Base-by-base conservation (phyloP, 1,140 invertebrate species). In the Euura lappo region DNA sequence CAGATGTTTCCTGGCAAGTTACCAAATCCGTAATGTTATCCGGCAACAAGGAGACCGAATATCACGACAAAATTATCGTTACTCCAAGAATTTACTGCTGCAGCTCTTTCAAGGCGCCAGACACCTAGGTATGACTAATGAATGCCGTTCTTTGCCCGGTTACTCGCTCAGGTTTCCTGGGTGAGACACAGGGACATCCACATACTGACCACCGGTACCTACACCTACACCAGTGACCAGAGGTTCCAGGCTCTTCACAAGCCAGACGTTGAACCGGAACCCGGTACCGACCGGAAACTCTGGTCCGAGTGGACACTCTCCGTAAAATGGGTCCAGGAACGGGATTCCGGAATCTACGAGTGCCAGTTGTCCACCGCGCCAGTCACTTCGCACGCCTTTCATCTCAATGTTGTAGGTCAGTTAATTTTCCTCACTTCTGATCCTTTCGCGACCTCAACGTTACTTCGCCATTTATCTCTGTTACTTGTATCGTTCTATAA, bases 221-320 rank as follows among this genome's bases (percentile, higher is more conserved):
- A 94, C 87, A 95, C 94, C 45, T 95, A 95, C 86, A 95, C 94
- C 28, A 93, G 92, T 77, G 94, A 95, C 88, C 93, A 94, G 88
- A 88, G 94, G 70, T 95, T 95, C 88, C 92, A 94, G 88, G 93
- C 93, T n/a, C 91, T 93, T 78, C 93, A 95, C 86, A 90, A 93
- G 79, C 89, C 92, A 74, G 91, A 93, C 79, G 51, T n/a, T 8
- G 13, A 8, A 8, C 8, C 8, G 3, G 10, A 8, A 8, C 8
- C 8, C 3, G 51, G 51, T 11, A 91, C 91, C 51, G 93, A 95
- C 82, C 28, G 28, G 28, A 60, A 60, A 6, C 13, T n/a, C 51
- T 60, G 51, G 51, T 60, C 51, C 10, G 94, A 95, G 85, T 96
- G 94, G 94, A 95, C 93, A 76, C 89, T 96, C 72, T 92, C 95